These are phyloP conservation scores for Tetrax tetrax DNA, from an alignment of 2,113 vertebrate species.

Conservation along the genomic window DNA sequence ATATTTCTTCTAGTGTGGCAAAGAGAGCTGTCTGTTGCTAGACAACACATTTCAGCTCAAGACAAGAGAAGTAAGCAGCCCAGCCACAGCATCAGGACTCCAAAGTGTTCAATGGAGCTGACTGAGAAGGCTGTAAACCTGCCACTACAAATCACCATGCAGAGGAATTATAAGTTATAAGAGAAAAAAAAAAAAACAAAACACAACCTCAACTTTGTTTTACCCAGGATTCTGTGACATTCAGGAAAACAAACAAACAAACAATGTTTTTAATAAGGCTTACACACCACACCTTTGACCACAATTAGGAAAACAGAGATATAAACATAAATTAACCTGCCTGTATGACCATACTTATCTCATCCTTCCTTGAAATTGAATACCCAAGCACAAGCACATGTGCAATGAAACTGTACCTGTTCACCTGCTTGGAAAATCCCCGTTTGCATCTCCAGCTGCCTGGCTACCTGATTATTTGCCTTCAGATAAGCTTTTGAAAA, in stretches of 20 bases:
- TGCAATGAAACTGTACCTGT: not conserved
- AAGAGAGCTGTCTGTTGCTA: slow-evolving; percentile 12
- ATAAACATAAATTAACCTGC: not conserved
- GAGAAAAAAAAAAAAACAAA: rapidly evolving
- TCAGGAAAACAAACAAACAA: not conserved
- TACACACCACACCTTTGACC: not conserved
- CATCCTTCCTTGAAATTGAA: not conserved
- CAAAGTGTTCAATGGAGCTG: not conserved
- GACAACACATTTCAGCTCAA: not conserved
- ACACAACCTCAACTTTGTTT: not conserved
- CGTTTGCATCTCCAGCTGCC: not conserved
- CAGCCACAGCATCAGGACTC: not conserved
- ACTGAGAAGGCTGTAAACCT: not conserved
- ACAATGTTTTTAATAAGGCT: not conserved
- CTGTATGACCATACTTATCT: not conserved
- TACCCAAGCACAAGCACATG: not conserved
- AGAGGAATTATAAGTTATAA: not conserved
- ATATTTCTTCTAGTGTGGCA: not conserved
- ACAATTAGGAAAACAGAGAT: not conserved
- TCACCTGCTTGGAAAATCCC: not conserved
- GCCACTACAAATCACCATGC: not conserved
- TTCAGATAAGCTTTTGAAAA: not conserved
- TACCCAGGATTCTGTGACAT: not conserved
- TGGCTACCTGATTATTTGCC: not conserved
- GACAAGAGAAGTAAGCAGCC: not conserved